Conservation (phyloP, 2,113 vertebrate species). For the Condylura cristata region DNA sequence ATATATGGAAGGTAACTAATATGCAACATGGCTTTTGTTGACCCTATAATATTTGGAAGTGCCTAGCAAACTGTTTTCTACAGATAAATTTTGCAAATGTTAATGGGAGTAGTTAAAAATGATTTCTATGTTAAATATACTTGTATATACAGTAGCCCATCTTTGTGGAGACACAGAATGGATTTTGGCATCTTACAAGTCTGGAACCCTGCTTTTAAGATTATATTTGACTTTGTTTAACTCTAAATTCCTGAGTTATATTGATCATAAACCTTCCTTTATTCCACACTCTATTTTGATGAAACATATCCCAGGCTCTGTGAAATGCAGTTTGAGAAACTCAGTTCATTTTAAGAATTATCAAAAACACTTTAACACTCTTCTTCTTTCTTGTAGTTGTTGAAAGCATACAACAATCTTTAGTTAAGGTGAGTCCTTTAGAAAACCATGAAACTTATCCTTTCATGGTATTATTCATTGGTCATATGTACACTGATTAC, state of each 20-base stretch:
- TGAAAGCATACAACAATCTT: constrained; percentile 16
- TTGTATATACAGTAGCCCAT: neutral
- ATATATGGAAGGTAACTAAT: neutral
- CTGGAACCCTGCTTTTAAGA: constrained; percentile 3
- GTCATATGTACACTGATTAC: neutral
- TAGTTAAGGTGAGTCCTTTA: constrained; percentile 10
- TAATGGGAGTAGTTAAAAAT: neutral
- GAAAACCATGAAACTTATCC: neutral
- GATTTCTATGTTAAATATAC: neutral
- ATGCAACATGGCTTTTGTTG: neutral
- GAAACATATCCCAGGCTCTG: neutral
- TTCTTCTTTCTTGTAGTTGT: neutral
- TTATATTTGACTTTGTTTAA: neutral
- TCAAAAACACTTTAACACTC: neutral
- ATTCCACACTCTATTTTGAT: neutral
- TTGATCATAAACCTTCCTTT: neutral
- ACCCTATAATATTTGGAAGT: neutral
- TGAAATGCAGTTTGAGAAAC: constrained; percentile 2
- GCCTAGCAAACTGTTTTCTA: neutral
- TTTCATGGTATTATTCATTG: neutral
- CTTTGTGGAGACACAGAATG: neutral
- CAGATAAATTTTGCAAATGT: neutral
- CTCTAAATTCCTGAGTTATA: neutral
- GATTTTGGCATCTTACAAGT: neutral
- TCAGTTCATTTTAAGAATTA: constrained; percentile 12